Base-by-base conservation (phyloP, 2,888 invertebrate genomes). In the Mimas tiliae region DNA sequence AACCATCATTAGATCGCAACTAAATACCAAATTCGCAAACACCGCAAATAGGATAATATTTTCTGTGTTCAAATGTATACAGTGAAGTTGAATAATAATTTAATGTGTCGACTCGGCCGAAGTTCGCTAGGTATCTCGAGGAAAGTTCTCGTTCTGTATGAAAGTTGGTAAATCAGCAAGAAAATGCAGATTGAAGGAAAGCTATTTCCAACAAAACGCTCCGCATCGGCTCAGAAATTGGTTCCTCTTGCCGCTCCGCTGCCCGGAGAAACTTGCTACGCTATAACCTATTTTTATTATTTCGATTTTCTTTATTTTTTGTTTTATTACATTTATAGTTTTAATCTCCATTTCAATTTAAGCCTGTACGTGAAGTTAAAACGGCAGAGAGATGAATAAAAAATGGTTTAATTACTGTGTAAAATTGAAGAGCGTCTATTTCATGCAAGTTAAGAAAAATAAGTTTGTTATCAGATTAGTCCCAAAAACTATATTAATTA, bases 121-220 rank as follows among this genome's bases (percentile, higher is more conserved):
- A 87, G 80, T 86, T 86, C 71, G 76, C 75, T 77, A 84, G 80
- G 83, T 82, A 86, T 85, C 79, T 83, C 77, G 75, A 69, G 69
- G 77, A 82, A 89, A 86, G 80, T 89, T 86, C 75, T 74, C 77
- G 79, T 73, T 85, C 84, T 82, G 78, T 87, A 90, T 88, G 89
- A 88, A 92, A 93, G 88, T 93, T 93, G 89, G 91, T 91, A 93
- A 93, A 93, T 93, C 93, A 93, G 93, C 93, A 93, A 92, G 93
- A 92, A 93, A 93, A 93, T 93, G 93, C 91, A 93, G 93, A 93
- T 93, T 91, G 91, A 91, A 92, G 90, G 89, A 90, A 91, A 91
- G 92, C 93, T 91, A 93, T 93, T 93, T 91, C 88, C 91, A 92
- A 93, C 91, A 91, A 93, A 93, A 93, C 87, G 92, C 83, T 89